Base-by-base conservation (phyloP, 92 coral and sea anemone genomes). In the Epizoanthus fatuus region DNA sequence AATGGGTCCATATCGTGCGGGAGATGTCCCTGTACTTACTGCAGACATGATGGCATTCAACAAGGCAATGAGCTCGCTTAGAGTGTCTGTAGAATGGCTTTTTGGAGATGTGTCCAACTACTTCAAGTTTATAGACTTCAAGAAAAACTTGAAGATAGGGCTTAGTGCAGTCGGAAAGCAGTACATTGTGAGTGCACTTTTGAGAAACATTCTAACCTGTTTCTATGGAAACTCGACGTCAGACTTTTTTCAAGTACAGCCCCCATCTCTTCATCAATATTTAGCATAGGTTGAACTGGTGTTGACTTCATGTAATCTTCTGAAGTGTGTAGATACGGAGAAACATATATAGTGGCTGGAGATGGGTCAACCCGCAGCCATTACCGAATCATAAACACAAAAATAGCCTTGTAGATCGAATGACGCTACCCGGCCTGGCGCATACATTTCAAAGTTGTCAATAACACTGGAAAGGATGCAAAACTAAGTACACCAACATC, bases 1-100 rank as follows among this genome's bases (percentile, higher is more conserved):
- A 42, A 68, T 67, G 56, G 52, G 52, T 52, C 87, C 90, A 54
- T 87, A 80, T 69, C 56, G 87, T 7, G 13, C 10, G 64, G 73
- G 76, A 35, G 79, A 79, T 16, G 69, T 15, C 11, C 69, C 69
- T 19, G 75, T 45, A 14, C 16, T 76, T 45, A 80, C 79, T 1
- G 76, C 63, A 15, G 66, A 72, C 16, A 74, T 72, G 83, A 25
- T 35, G 62, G 83, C 70, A 25, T 84, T 54, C 55, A 84, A 84
- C 47, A 14, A 59, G n/a, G 88, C 88, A 15, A 84, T 70, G 88
- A 84, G 88, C 44, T 35, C 80, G 25, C 70, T 84, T 25, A 84
- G 87, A 32, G 87, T 74, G 65, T 84, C 87, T 10, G 87, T 84
- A 29, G 87, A 84, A 58, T 84, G 87, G 87, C 53, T 84, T 51